Percentiles rank a stretch among this genome's conserved stretches.
Conservation (phyloP, 2,113 vertebrate genomes). For the Periophthalmodon schlosseri region DNA sequence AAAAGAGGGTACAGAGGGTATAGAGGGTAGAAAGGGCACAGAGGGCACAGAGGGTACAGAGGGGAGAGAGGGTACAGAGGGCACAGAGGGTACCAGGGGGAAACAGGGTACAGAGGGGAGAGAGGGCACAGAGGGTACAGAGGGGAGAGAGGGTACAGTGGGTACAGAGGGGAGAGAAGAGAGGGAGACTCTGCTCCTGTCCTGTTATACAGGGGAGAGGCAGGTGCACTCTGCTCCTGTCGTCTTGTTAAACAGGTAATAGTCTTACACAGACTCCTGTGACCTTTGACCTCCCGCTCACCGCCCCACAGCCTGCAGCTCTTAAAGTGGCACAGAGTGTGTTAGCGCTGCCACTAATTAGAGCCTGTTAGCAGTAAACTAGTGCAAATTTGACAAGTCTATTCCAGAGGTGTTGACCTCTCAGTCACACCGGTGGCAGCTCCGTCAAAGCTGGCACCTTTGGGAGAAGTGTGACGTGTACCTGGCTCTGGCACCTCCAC, state of each 20-base stretch:
- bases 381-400: constrained; percentile 76
- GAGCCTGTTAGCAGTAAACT: constrained; percentile 69
- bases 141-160: too few relatives aligned
- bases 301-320: background rate
- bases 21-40: too few relatives aligned
- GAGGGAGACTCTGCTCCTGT: too few relatives aligned
- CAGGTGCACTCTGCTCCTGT: background rate
- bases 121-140: too few relatives aligned
- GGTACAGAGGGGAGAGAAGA: too few relatives aligned
- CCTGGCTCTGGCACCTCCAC: constrained; percentile 64
- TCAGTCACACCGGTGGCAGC: constrained; percentile 54
- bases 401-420: constrained; percentile 77
- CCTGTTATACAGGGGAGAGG: background rate
- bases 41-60: too few relatives aligned
- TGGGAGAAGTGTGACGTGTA: constrained; percentile 53
- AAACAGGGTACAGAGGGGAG: too few relatives aligned
- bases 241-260: constrained; percentile 30
- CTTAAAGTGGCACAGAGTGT: constrained; percentile 10
- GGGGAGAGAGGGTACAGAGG: too few relatives aligned
- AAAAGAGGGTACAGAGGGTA: too few relatives aligned
- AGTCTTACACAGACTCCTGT: background rate
- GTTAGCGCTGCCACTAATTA: constrained; percentile 70
- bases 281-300: constrained; percentile 30
- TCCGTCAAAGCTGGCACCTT: constrained; percentile 46
- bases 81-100: too few relatives aligned